Conservation (phyloP, 1,140 invertebrate species). For the Phortica variegata region DNA sequence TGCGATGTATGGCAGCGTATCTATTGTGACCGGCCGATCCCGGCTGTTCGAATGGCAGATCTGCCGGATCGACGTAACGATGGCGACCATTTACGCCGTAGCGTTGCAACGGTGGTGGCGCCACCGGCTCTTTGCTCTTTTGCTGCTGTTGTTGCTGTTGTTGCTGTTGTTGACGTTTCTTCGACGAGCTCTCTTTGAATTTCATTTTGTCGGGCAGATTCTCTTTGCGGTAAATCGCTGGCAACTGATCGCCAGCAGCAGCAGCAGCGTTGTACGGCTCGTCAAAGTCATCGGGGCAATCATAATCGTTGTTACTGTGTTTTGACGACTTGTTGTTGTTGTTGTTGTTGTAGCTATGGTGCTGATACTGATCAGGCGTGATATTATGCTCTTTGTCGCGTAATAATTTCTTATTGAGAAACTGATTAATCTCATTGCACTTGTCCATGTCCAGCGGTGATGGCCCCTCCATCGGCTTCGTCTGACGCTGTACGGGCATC, state of each 20-base stretch:
- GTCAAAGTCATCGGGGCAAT: constrained; percentile 36
- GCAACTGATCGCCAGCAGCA: constrained; percentile 3
- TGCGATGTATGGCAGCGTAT: constrained; percentile 39
- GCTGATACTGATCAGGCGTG: constrained; percentile 5
- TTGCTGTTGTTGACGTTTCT: constrained; percentile 36
- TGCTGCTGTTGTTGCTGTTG: constrained; percentile 21
- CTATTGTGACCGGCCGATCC: constrained; percentile 30
- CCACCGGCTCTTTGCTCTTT: constrained; percentile 30
- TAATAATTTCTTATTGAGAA: constrained; percentile 46
- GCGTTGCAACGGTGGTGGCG: constrained; percentile 37
- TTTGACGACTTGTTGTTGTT: constrained; percentile 23
- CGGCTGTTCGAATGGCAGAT: constrained; percentile 36
- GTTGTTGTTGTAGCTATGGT: background rate
- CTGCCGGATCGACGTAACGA: constrained; percentile 45
- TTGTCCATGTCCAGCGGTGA: constrained; percentile 43
- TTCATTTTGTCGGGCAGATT: constrained; percentile 53
- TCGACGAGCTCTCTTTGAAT: constrained; percentile 43
- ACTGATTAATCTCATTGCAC: constrained; percentile 47
- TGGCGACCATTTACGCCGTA: constrained; percentile 37
- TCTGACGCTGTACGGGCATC: constrained; percentile 3
- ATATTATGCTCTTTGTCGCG: constrained; percentile 24
- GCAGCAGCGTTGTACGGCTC: constrained; percentile 27
- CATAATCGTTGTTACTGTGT: constrained; percentile 14
- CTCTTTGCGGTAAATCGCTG: constrained; percentile 39
- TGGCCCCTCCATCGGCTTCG: constrained; percentile 9